Evolutionary conservation across 1,140 invertebrate genomes (phyloP).

Genomic region (Araneus ventricosus): DNA sequence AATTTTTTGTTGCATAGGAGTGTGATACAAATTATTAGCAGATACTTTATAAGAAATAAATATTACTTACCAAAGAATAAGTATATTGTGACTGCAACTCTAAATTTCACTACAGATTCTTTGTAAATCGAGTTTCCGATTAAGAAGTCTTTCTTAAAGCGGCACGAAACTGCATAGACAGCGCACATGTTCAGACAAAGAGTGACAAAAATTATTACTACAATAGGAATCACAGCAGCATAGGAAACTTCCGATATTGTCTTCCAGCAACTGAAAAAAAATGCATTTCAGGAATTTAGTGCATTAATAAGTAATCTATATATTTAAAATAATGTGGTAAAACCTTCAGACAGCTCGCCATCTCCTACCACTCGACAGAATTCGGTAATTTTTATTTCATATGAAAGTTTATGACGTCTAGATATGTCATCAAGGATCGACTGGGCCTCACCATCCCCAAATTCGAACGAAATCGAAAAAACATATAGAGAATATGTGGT

Average conservation of each 20-base stretch:
- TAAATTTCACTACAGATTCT: constrained; percentile 56
- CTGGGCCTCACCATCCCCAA: no score
- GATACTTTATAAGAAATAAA: neutral
- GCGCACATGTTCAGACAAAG: constrained; percentile 49
- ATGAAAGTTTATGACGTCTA: no score
- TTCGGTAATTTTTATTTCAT: no score
- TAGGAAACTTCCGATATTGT: neutral
- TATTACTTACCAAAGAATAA: constrained; percentile 55
- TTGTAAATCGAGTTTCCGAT: constrained; percentile 5
- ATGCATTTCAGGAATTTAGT: neutral
- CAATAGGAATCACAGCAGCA: constrained; percentile 35
- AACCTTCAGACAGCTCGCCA: no score
- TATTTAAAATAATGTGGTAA: no score
- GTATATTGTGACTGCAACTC: constrained; percentile 55
- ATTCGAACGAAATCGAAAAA: no score
- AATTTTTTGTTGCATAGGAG: no score
- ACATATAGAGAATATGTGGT: no score
- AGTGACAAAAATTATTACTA: neutral
- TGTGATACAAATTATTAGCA: neutral
- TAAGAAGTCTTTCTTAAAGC: constrained; percentile 55
- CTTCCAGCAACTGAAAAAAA: neutral
- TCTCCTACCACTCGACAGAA: no score
- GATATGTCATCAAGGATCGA: no score
- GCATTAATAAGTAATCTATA: neutral
- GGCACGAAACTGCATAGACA: constrained; percentile 42